Percentiles rank a stretch among this genome's conserved stretches.
phyloP scores from a whole-genome alignment of 1,140 invertebrate species.

The Asobara japonica region DNA sequence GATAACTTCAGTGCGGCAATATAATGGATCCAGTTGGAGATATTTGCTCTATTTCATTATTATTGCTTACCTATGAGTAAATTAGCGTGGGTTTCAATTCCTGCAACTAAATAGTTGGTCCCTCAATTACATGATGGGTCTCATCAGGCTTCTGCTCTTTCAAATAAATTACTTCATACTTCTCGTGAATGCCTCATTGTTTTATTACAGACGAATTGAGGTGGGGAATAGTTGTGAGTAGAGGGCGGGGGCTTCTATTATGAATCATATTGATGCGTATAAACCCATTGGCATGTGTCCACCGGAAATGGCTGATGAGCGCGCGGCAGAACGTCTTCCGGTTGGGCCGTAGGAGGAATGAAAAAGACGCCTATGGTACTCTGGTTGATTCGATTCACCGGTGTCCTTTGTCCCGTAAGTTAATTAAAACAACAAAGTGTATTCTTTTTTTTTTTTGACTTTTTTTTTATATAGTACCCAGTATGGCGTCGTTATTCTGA shows the following conservation, averaged over 20 bases:
- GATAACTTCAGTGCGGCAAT: background rate
- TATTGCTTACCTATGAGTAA: no score
- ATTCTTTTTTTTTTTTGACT: background rate
- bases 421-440: conserved; percentile 36
- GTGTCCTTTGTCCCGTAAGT: conserved; percentile 31
- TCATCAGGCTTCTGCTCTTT: no score
- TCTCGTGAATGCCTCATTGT: background rate
- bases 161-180: no score
- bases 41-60: background rate
- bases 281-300: conserved; percentile 10
- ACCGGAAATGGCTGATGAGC: conserved; percentile 19
- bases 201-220: background rate
- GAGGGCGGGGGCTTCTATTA: background rate
- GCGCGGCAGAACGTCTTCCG: conserved; percentile 13
- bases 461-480: background rate
- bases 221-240: background rate
- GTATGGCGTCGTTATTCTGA: background rate
- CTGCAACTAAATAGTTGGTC: no score
- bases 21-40: background rate
- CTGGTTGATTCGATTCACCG: background rate
- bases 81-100: no score
- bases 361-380: background rate
- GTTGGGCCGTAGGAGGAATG: background rate
- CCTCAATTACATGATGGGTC: no score
- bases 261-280: conserved; percentile 4